Conservation (phyloP, 1,140 invertebrate genomes). For the Trissolcus basalis region DNA sequence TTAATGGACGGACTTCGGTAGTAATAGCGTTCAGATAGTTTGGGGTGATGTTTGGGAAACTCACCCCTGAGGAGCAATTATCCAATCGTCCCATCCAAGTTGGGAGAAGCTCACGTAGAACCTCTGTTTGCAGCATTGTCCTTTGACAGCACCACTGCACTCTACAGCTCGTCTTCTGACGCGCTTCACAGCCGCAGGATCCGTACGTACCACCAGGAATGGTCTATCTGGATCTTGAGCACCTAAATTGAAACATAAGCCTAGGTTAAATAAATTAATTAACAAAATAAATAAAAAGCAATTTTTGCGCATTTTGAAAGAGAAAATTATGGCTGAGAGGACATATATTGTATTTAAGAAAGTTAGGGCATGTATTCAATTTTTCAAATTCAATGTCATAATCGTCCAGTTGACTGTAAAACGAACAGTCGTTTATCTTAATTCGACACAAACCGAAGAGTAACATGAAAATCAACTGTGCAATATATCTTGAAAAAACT, state of each 20-base stretch:
- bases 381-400: no score
- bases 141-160: conserved; percentile 84
- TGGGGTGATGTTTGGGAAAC: conserved; percentile 15
- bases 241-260: conserved; percentile 44
- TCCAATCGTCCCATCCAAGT: conserved; percentile 96
- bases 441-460: no score
- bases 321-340: no score
- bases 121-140: conserved; percentile 92
- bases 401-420: no score
- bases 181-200: conserved; percentile 80
- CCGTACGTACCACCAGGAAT: conserved; percentile 89
- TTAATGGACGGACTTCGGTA: no score
- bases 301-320: not conserved
- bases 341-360: no score
- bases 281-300: not conserved
- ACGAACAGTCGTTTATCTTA: no score
- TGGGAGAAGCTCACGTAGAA: conserved; percentile 94
- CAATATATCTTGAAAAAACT: no score
- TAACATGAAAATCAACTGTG: no score
- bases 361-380: no score
- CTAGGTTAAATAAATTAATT: conserved; percentile 5
- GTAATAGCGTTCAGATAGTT: not conserved
- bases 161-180: conserved; percentile 88
- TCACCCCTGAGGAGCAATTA: conserved; percentile 88
- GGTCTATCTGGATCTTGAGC: conserved; percentile 82